Evolutionary conservation across 2,797 vertebrate species (phyloP).

Genomic region (Phoebastria nigripes): DNA sequence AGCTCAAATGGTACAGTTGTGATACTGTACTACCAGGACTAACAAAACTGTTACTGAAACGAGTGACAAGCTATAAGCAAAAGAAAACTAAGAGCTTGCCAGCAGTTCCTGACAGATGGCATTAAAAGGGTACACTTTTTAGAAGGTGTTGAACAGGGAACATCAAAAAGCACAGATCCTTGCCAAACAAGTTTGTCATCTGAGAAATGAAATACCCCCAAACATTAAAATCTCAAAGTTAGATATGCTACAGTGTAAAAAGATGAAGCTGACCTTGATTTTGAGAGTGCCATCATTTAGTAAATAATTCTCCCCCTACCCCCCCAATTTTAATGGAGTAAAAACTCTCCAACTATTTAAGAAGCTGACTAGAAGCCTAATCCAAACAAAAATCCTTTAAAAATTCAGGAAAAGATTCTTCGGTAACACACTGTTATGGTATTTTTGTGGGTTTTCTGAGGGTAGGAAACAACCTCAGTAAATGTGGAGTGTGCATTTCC

Average conservation of each 20-base stretch:
- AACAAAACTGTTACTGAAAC: not conserved
- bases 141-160: not conserved
- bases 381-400: not conserved
- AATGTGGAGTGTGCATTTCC: rapidly evolving
- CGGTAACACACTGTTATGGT: not conserved
- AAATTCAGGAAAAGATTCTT: not conserved
- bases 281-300: not conserved
- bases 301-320: not conserved
- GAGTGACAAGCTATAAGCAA: not conserved
- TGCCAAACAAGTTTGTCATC: not conserved
- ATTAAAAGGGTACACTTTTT: not conserved
- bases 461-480: not conserved
- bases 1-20: not conserved
- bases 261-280: not conserved
- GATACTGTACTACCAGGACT: not conserved
- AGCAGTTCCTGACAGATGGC: not conserved
- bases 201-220: not conserved
- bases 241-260: not conserved
- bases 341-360: not conserved
- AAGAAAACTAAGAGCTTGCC: not conserved
- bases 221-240: not conserved
- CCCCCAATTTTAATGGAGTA: not conserved
- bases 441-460: not conserved
- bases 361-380: not conserved
- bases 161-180: not conserved